Evolutionary conservation across 2,797 vertebrate genomes (phyloP), one percentile per base, ranked within the genome.

Genomic region (Coccyzus lansbergi): DNA sequence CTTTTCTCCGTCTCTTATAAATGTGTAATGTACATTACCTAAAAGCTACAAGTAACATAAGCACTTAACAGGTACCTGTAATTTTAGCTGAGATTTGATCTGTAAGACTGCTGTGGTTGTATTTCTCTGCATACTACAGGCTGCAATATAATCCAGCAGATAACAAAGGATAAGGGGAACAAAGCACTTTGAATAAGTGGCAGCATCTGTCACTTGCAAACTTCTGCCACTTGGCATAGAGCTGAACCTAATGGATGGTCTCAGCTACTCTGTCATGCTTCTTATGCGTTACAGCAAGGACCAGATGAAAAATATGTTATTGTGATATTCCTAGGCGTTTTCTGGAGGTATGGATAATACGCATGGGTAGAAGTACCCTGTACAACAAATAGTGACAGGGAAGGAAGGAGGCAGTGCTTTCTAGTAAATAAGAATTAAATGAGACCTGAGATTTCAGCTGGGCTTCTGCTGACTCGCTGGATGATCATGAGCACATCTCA

Each of bases 1-100:
- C 28, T 88, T 88, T 46, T 29, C 28, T 63, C 56, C 77, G 16
- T 33, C 46, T 55, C 65, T 65, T 52, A 15, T 34, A 49, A 9
- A 7, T 1, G 0, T 1, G 0, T 20, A 28, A 40, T 11, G 13
- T 29, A 18, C 0, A 0, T 65, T 36, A 40, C 33, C 44, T 60
- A 28, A 78, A 81, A 69, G 31, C 46, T 65, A 20, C 83, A 44
- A 53, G 62, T 46, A 72, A n/a, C 46, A 24, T 25, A 46, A 86
- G 26, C 68, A 40, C 38, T 40, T 58, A 29, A 17, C 51, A 48
- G 29, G 34, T 42, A 52, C 34, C 75, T 79, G 85, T 84, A 69
- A 82, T 80, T 84, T 63, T 29, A 90, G 70, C 77, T 9, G 4
- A 67, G 44, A 21, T 4, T 76, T 79, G 42, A 38, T 36, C 53